Base-by-base conservation (phyloP, 2,888 invertebrate genomes). In the Ochlodes sylvanus region DNA sequence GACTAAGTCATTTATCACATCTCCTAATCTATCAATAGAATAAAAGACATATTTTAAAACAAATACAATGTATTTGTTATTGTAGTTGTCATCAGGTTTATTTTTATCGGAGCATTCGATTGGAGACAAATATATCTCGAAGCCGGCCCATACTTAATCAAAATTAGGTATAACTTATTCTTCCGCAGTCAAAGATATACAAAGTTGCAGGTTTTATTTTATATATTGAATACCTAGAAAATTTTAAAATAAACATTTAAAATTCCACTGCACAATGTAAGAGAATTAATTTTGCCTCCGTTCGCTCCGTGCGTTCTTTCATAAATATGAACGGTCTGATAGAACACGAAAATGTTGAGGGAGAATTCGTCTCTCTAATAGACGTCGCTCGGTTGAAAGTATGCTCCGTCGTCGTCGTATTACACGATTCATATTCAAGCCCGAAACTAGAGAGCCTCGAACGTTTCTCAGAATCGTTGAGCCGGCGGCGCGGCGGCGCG, bases 401-500 rank as follows among this genome's bases (percentile, higher is more conserved):
- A 79, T 80, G 78, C 81, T 77, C 76, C 76, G 75, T 79, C 78
- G 75, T 81, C 78, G 75, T 81, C 77, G 79, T 78, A 79, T 82
- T 86, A 84, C 85, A 84, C 83, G 86, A 87, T 88, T 89, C 86
- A 90, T 89, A 89, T 91, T 91, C 85, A 87, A 88, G 89, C 85
- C 86, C 89, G 86, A 89, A 89, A 90, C 90, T 89, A 89, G 89
- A 90, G 88, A 89, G 84, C 83, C 83, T 90, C 86, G 86, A 91
- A 87, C 83, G 83, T 85, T 92, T 93, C 92, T 90, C 79, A 87
- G 92, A 92, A 93, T 86, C 89, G 90, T 90, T 88, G 90, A 92
- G 90, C 88, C 89, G 90, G 85, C 88, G 89, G 84, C 89, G 89
- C 84, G 75, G 77, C 89, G 90, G 84, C 89, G 89, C 87, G 89